Evolutionary conservation across 2,888 invertebrate genomes (phyloP).

Genomic region (Cremastobaeus sp.): DNA sequence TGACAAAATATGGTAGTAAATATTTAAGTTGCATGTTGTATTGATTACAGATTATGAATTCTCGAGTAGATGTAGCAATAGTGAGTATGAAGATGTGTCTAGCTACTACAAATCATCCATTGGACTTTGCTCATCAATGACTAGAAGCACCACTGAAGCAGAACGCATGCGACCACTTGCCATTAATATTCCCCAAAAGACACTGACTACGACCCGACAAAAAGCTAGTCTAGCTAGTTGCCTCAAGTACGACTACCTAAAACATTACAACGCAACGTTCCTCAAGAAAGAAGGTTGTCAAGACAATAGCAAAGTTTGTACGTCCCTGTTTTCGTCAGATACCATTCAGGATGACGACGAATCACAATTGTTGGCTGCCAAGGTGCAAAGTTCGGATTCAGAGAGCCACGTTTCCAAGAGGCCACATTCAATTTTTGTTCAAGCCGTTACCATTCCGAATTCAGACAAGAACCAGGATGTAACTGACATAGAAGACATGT

Average conservation of each 20-base stretch:
- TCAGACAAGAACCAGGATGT: constrained; percentile 4
- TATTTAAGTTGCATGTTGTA: constrained; percentile 69
- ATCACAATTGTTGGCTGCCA: too few species aligned
- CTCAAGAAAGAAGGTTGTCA: neutral
- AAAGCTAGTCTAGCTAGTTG: constrained; percentile 47
- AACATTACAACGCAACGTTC: constrained; percentile 62
- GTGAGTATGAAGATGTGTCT: constrained; percentile 23
- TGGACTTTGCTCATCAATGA: constrained; percentile 64
- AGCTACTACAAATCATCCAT: constrained; percentile 50
- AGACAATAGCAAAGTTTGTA: neutral
- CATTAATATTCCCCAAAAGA: constrained; percentile 44
- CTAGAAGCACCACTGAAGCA: constrained; percentile 64
- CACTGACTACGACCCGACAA: neutral
- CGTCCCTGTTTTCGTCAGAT: constrained; percentile 10
- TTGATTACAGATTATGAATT: constrained; percentile 71
- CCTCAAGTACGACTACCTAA: constrained; percentile 64
- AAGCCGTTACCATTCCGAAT: neutral
- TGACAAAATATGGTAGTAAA: too few species aligned
- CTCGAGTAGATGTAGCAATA: constrained; percentile 63
- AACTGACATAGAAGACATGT: constrained; percentile 9
- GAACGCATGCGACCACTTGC: constrained; percentile 65
- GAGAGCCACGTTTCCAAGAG: too few species aligned
- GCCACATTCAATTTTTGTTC: neutral
- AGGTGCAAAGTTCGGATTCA: too few species aligned
- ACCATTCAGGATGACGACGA: too few species aligned